Base-by-base conservation (phyloP, 2,888 invertebrate genomes). In the Papilio gigon region DNA sequence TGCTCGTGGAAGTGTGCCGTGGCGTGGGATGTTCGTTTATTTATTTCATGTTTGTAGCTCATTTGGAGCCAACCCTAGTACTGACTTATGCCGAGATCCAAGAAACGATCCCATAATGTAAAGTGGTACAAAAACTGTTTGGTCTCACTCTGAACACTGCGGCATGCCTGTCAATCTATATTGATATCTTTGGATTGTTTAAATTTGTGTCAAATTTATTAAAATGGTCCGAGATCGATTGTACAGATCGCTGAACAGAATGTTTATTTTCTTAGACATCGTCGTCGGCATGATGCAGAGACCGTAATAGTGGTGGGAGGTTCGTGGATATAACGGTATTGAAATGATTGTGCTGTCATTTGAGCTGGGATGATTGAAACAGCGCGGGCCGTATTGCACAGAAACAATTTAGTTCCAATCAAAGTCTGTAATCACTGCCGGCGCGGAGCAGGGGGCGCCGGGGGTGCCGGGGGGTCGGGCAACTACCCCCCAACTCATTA, bases 401-500 rank as follows among this genome's bases (percentile, higher is more conserved):
- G 68, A 40, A 64, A 68, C 68, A 68, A 68, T 68, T 67, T 62
- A 56, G 61, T 62, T 50, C 47, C 68, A 59, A 68, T 64, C 68
- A 47, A 27, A 50, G 33, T 59, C 33, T 17, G 64, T 50, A 64
- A 68, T 64, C 68, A 40, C 20, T 22, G 47, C 47, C 20, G 59
- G 42, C 22, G 14, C 44, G 60, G 66, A 44, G 47, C 47, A 12
- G 47, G 47, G 47, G 40, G 9, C 5, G 5, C n/a, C 12, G 9
- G 20, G 20, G 40, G 9, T n/a, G 5, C n/a, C 12, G 9, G 20
- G 20, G 20, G 20, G 47, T 22, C 22, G 47, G 47, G 47, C n/a
- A 22, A 37, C 47, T 22, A 60, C 58, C n/a, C 61, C 64, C 67
- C 59, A 59, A 68, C 64, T 64, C 64, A 68, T 68, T 68, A 64